Base-by-base conservation (phyloP, 2,888 invertebrate genomes). In the Synergus gifuensis region DNA sequence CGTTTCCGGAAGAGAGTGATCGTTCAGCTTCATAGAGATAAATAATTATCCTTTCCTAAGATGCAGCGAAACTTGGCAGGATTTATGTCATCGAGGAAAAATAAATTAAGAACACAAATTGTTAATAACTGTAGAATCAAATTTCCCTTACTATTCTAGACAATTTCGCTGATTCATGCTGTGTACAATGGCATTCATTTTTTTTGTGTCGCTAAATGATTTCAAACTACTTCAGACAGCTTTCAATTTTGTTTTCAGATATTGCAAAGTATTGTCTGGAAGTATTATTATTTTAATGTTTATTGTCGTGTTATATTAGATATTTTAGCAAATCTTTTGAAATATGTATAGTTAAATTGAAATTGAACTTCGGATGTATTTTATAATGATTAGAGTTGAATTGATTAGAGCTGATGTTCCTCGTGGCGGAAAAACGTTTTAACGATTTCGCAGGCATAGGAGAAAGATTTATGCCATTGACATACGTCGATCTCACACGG, bases 391-490 rank as follows among this genome's bases (percentile, higher is more conserved):
- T 9, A 42, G 7, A 42, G 42, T 42, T 42, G 42, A 42, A 42
- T 1, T 42, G 8, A 42, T 42, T 42, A 42, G 42, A 9, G 42
- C 16, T 28, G 28, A 28, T 28, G 40, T 42, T 46, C 22, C 44
- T 22, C 18, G 22, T 22, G 22, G 12, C 22, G 16, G 1, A 18
- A 16, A 5, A 22, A 46, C 14, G 14, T 46, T 67, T 67, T 12
- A 67, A 67, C 28, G 66, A 46, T 67, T 67, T 44, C 22, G 44
- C 14, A 67, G 44, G 14, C 14, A n/a, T n/a, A 22, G 67, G 44
- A 67, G 67, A 46, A 46, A 67, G 28, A 67, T 67, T 46, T 67
- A 69, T 69, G 28, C 67, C 67, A 69, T 69, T 69, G 67, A 69
- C 67, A 14, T 69, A 18, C 46, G 28, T 46, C 44, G 12, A 14